A percentile compares a stretch with the other conserved stretches of the same genome.
Evolutionary conservation across 2,797 vertebrate species (phyloP).

Genomic region (Tiaroga cobitis): DNA sequence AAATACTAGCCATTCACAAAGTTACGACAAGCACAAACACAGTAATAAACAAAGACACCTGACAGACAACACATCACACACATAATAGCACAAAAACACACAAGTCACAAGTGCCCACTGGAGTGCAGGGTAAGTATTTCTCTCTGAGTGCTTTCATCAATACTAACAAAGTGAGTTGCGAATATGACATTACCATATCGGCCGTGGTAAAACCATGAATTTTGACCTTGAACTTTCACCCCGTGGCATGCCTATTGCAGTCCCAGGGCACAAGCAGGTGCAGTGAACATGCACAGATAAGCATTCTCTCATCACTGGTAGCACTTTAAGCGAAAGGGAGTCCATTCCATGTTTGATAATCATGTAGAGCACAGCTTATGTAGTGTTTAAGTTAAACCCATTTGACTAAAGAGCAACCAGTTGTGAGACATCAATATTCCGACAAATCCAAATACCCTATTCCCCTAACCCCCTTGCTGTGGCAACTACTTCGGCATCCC

Average conservation of each 20-base stretch:
- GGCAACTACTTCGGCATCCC: constrained; percentile 55
- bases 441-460: constrained; percentile 49
- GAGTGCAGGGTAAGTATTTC: constrained; percentile 54
- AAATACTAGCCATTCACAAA: neutral
- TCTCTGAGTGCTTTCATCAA: constrained; percentile 12
- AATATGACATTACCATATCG: constrained; percentile 32
- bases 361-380: neutral
- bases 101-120: constrained; percentile 58
- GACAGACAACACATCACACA: constrained; percentile 34
- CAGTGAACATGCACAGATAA: constrained; percentile 72
- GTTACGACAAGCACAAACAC: constrained; percentile 22
- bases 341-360: neutral
- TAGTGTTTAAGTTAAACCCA: constrained; percentile 18
- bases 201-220: constrained; percentile 17
- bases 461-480: constrained; percentile 56
- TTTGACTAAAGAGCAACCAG: constrained; percentile 59
- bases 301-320: constrained; percentile 63
- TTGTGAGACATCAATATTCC: constrained; percentile 47
- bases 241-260: constrained; percentile 71
- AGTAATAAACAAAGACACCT: constrained; percentile 26
- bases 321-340: constrained; percentile 56
- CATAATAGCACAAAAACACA: constrained; percentile 33
- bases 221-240: constrained; percentile 61
- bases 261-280: constrained; percentile 70
- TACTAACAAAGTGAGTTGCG: constrained; percentile 4